Evolutionary conservation across 2,888 invertebrate species (phyloP), one percentile per base, ranked within the genome.

Genomic region (Dynastes tityus): DNA sequence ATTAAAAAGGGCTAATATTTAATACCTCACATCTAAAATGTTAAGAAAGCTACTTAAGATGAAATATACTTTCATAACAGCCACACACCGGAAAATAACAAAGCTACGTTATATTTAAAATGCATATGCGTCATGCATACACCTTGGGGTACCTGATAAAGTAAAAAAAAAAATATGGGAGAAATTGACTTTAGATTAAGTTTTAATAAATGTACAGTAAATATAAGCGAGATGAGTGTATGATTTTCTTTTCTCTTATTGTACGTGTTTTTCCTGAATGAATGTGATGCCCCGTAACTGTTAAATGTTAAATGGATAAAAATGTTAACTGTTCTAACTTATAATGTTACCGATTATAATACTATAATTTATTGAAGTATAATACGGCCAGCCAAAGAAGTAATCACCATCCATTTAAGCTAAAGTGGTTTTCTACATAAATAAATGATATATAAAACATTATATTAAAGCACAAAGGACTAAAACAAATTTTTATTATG

Each of bases 301-400:
- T 77, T 81, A 58, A 71, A 81, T 82, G 80, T 82, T 81, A 76
- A 78, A 79, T 80, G 73, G 76, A 76, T 84, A 83, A 83, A 84
- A 8, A 84, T 85, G 85, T 85, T 86, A 84, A 84, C 85, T 85
- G 85, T 85, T 85, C 83, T 84, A 82, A 83, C 70, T 77, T 75
- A 37, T 45, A 51, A 78, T 73, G 78, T 78, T 78, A 78, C 78
- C 78, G 73, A 73, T 45, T 45, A 45, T 64, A 77, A 40, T 16
- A 68, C 51, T 68, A 68, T 68, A 73, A 58, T 58, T 70, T 53
- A 55, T 73, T 73, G 22, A 58, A 58, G 22, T 58, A 22, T 58
- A 61, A 16, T 45, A 11, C 45, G 45, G 45, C 0, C 45, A 45
- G 45, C 45, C 2, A 2, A 45, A 45, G 8, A 45, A 45, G 45